These are phyloP conservation scores for Melanotus villosus DNA, from an alignment of 2,888 invertebrate species.

Conservation along the genomic window DNA sequence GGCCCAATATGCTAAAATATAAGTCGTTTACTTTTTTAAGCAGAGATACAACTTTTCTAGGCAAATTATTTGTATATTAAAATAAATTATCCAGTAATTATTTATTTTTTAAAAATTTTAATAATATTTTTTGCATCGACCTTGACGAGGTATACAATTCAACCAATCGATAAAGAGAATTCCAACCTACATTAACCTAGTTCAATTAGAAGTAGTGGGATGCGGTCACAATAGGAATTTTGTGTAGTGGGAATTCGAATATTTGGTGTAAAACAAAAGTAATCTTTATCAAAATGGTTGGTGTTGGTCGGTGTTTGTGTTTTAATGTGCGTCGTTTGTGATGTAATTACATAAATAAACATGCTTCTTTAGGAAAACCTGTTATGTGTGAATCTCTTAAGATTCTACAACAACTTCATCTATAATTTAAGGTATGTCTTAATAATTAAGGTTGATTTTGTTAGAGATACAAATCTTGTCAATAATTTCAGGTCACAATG, in stretches of 20 bases:
- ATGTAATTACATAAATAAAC: constrained; percentile 49
- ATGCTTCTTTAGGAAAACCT: constrained; percentile 44
- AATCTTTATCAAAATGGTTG: constrained; percentile 31
- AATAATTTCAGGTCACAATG: constrained; percentile 71
- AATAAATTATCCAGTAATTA: too few relatives aligned
- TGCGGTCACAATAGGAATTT: neutral
- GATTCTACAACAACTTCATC: constrained; percentile 12
- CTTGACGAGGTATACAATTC: too few relatives aligned
- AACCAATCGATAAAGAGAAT: too few relatives aligned
- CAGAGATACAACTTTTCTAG: too few relatives aligned
- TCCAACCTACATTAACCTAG: too few relatives aligned
- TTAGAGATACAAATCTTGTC: neutral
- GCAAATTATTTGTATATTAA: too few relatives aligned
- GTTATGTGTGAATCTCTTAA: constrained; percentile 19
- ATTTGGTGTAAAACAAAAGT: neutral
- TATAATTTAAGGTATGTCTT: constrained; percentile 36
- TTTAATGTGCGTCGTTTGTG: constrained; percentile 40
- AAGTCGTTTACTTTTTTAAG: too few relatives aligned
- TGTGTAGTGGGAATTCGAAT: constrained; percentile 7
- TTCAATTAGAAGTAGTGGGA: neutral
- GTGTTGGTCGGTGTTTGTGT: constrained; percentile 20
- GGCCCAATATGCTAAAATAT: too few relatives aligned
- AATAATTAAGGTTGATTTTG: neutral
- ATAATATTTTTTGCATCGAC: too few relatives aligned
- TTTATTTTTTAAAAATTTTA: too few relatives aligned